Evolutionary conservation across 2,113 vertebrate genomes (phyloP).

Genomic region (Gallinago paraguaiae): DNA sequence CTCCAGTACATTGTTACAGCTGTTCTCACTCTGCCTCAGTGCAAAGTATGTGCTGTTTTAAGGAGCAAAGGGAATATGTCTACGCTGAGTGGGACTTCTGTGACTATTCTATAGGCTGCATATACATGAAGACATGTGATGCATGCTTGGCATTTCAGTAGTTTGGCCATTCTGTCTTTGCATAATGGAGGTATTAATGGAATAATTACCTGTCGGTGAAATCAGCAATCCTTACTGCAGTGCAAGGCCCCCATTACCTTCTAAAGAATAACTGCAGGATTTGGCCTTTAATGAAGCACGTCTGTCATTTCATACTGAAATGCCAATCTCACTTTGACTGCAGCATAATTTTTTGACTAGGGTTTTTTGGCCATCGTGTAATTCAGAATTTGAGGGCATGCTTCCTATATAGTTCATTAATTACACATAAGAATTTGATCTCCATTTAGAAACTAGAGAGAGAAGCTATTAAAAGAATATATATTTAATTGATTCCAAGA

Average conservation of each 20-base stretch:
- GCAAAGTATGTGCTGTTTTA: background rate
- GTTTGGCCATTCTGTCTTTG: background rate
- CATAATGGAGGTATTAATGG: background rate
- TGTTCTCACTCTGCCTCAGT: background rate
- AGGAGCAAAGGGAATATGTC: background rate
- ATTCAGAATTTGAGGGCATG: background rate
- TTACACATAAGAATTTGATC: background rate
- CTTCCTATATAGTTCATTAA: background rate
- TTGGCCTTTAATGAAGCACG: conserved; percentile 10
- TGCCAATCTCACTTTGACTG: background rate
- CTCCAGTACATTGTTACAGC: background rate
- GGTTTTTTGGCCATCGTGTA: background rate
- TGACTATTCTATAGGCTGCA: background rate
- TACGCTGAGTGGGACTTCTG: background rate
- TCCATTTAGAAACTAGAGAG: background rate
- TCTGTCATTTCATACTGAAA: background rate
- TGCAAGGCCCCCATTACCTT: background rate
- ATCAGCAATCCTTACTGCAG: background rate
- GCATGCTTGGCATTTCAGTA: background rate
- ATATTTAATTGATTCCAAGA: background rate
- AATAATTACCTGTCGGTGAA: background rate
- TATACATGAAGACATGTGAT: background rate
- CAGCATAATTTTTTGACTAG: background rate
- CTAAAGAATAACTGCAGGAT: background rate
- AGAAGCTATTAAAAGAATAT: background rate